These are phyloP conservation scores for Terrapene triunguis DNA, from an alignment of 2,113 vertebrate species.

Conservation along the genomic window DNA sequence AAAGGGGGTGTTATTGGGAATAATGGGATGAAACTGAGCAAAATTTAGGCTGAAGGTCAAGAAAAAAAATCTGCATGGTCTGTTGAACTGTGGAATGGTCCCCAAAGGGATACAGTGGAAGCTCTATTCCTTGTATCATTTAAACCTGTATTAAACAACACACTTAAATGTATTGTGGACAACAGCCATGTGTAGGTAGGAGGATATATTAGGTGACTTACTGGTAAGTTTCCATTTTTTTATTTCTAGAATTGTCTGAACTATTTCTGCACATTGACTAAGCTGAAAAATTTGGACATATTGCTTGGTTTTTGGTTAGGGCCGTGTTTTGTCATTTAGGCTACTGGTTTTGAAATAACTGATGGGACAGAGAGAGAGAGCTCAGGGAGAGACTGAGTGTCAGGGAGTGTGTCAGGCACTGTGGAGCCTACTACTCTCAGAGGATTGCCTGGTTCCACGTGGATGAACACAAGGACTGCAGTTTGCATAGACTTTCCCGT, in stretches of 20 bases:
- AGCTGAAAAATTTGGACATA: neutral
- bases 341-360: neutral
- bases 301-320: rapidly evolving
- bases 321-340: neutral
- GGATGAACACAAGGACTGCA: neutral
- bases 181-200: neutral
- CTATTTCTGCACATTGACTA: neutral
- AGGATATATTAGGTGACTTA: neutral
- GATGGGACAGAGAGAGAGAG: neutral
- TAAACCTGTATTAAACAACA: neutral
- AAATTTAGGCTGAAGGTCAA: neutral
- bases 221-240: neutral
- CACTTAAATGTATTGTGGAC: neutral
- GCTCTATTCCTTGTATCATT: neutral
- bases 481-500: neutral
- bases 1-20: neutral
- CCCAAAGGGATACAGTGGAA: neutral
- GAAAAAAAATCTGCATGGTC: neutral
- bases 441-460: neutral
- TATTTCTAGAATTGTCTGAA: neutral
- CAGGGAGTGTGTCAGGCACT: rapidly evolving
- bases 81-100: neutral
- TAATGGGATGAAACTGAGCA: neutral
- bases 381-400: rapidly evolving
- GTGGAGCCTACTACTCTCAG: rapidly evolving